Percentiles rank a stretch among this genome's conserved stretches.
These are phyloP conservation scores for Champsocephalus gunnari DNA, from an alignment of 2,797 vertebrate genomes.

Conservation along the genomic window DNA sequence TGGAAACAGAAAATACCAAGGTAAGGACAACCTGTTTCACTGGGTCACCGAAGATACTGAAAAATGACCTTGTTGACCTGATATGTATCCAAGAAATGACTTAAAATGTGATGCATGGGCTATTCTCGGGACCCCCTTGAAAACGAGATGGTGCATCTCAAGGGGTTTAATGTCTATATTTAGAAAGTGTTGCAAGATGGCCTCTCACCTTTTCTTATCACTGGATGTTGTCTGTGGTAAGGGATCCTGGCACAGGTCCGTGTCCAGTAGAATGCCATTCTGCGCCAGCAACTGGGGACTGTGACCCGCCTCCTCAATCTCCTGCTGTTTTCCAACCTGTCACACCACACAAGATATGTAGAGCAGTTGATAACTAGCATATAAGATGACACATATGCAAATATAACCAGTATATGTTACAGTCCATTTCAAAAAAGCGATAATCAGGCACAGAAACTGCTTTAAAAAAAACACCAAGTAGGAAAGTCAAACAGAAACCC, in stretches of 20 bases:
- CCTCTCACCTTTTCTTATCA: slow-evolving; percentile 63
- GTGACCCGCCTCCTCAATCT: slow-evolving; percentile 88
- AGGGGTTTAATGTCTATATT: no score
- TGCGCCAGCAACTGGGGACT: slow-evolving; percentile 83
- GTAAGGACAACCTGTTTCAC: neutral
- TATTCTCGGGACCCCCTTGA: no score
- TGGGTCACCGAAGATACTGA: neutral
- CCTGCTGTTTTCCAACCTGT: slow-evolving; percentile 85
- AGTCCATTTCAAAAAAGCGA: neutral
- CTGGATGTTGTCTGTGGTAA: slow-evolving; percentile 21
- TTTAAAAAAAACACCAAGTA: neutral
- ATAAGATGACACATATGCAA: slow-evolving; percentile 1
- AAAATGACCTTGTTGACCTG: neutral
- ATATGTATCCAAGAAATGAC: neutral
- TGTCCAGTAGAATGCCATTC: slow-evolving; percentile 93
- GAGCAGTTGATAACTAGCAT: neutral
- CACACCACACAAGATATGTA: slow-evolving; percentile 31
- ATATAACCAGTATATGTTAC: neutral
- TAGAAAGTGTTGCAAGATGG: neutral
- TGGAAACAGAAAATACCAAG: slow-evolving; percentile 37
- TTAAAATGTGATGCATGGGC: neutral
- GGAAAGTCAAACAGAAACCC: neutral
- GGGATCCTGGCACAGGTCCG: slow-evolving; percentile 57
- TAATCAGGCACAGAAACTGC: neutral
- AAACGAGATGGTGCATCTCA: no score